phyloP scores from a whole-genome alignment of 2,113 vertebrate genomes.

The Podarcis cretensis region DNA sequence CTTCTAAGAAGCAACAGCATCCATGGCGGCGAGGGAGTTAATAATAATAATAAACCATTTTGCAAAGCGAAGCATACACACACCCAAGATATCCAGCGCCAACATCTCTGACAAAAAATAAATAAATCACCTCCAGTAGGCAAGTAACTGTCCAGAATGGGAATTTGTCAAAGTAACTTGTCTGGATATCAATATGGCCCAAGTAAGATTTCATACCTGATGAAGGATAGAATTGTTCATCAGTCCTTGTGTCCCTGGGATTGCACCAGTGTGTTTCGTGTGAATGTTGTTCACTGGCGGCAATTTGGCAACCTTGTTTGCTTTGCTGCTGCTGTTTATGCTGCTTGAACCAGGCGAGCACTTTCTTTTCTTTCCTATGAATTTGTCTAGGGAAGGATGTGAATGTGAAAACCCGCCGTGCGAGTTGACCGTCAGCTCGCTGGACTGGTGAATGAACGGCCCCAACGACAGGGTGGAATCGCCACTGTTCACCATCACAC shows the following conservation, averaged over 20 bases:
- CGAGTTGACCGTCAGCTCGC: slow-evolving; percentile 81
- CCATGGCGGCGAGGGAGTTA: background rate
- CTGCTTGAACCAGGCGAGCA: slow-evolving; percentile 85
- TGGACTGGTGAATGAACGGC: slow-evolving; percentile 92
- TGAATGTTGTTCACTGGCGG: slow-evolving; percentile 94
- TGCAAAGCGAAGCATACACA: background rate
- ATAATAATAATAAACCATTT: background rate
- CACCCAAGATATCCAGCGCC: background rate
- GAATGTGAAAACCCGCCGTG: slow-evolving; percentile 83
- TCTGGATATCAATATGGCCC: background rate
- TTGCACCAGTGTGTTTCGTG: slow-evolving; percentile 88
- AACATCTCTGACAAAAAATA: background rate
- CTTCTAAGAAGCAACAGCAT: background rate
- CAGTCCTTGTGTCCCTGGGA: slow-evolving; percentile 89
- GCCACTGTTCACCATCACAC: slow-evolving; percentile 96
- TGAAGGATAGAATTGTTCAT: slow-evolving; percentile 93
- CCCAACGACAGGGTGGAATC: slow-evolving; percentile 96
- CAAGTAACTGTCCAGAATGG: background rate
- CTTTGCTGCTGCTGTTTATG: slow-evolving; percentile 81
- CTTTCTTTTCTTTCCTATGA: slow-evolving; percentile 94
- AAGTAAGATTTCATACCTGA: slow-evolving; percentile 83
- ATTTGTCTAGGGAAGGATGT: slow-evolving; percentile 83
- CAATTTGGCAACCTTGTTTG: slow-evolving; percentile 92
- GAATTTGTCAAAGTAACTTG: background rate
- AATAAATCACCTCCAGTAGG: background rate